Conservation (phyloP, 2,113 vertebrate species). For the Macquaria australasica region DNA sequence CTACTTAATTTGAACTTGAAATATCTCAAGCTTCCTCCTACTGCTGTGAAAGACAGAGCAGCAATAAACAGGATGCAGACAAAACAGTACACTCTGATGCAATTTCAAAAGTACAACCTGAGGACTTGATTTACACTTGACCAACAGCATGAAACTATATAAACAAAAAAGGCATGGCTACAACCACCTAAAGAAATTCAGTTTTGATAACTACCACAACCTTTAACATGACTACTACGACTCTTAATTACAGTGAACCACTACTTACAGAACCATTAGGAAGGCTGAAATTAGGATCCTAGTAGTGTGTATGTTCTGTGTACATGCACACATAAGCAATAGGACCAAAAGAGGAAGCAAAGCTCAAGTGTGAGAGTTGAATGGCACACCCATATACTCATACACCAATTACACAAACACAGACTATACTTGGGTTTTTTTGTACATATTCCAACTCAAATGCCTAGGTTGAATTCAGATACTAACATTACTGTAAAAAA, state of each 20-base stretch:
- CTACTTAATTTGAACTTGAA: constrained; percentile 22
- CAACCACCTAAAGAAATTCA: neutral
- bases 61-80: constrained; percentile 75
- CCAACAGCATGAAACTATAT: constrained; percentile 37
- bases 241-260: constrained; percentile 8
- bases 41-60: constrained; percentile 40
- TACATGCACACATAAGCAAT: constrained; percentile 36
- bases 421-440: constrained; percentile 19
- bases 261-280: constrained; percentile 13
- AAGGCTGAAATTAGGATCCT: constrained; percentile 35
- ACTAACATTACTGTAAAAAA: neutral
- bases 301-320: constrained; percentile 18
- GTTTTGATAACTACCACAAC: neutral
- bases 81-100: constrained; percentile 58
- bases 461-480: constrained; percentile 8
- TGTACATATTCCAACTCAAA: constrained; percentile 24
- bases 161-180: neutral
- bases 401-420: constrained; percentile 51
- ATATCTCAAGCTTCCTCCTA: constrained; percentile 34
- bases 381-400: constrained; percentile 59
- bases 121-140: constrained; percentile 55
- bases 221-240: neutral
- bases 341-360: constrained; percentile 70
- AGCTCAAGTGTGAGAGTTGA: constrained; percentile 52
- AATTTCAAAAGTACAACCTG: constrained; percentile 55